A percentile compares a stretch with the other conserved stretches of the same genome.
These are phyloP conservation scores for Ciconia maguari DNA, from an alignment of 2,113 vertebrate species.

Conservation along the genomic window DNA sequence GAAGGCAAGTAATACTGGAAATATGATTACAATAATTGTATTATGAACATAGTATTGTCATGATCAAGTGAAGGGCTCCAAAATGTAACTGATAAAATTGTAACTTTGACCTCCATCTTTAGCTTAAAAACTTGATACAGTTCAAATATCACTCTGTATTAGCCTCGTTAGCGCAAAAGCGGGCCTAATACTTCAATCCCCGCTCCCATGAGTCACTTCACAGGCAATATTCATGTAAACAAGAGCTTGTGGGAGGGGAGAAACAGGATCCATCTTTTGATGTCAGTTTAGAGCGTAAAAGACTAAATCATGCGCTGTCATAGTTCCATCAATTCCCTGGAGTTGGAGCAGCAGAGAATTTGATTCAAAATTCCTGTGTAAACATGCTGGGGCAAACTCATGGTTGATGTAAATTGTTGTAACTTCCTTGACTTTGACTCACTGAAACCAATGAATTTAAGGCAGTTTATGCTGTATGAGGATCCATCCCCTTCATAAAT, in stretches of 20 bases:
- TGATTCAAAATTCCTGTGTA: constrained; percentile 15
- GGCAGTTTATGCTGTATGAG: neutral
- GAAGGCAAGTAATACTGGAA: constrained; percentile 60
- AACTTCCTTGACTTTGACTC: neutral
- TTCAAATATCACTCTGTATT: constrained; percentile 55
- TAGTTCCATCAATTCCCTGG: neutral
- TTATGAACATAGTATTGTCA: constrained; percentile 45
- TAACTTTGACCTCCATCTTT: constrained; percentile 63
- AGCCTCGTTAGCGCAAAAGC: constrained; percentile 50
- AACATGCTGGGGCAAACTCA: constrained; percentile 14
- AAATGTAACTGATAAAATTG: constrained; percentile 70
- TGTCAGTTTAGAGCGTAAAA: neutral
- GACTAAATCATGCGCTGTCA: neutral
- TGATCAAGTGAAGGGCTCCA: constrained; percentile 65
- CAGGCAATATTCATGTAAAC: constrained; percentile 21
- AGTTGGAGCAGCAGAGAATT: neutral
- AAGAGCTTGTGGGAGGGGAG: constrained; percentile 28
- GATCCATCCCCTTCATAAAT: neutral
- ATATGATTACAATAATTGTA: constrained; percentile 55
- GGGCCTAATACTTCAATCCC: neutral
- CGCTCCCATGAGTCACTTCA: constrained; percentile 21
- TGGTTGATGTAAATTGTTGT: neutral
- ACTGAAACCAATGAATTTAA: neutral
- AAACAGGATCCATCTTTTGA: constrained; percentile 37
- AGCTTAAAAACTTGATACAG: constrained; percentile 40